Evolutionary conservation across 2,797 vertebrate species (phyloP), one percentile per base, ranked within the genome.

Genomic region (Corythornis leucogaster): DNA sequence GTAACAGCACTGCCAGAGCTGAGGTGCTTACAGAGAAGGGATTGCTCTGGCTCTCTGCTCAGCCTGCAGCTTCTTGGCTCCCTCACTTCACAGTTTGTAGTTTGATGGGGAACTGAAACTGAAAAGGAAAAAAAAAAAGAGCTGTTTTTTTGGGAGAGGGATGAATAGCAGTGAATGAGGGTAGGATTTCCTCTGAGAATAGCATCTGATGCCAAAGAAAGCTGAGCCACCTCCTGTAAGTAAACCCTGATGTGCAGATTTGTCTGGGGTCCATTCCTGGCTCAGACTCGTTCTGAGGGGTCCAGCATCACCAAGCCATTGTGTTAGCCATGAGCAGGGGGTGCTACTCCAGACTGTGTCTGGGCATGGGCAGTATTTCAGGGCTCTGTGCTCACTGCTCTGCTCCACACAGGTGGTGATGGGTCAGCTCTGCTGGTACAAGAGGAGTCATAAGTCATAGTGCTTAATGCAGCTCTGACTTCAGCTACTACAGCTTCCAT

Each of bases 41-140:
- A 80, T 71, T 85, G 67, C 92, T 88, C 86, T 93, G 87, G 78
- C 77, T 92, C 81, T 38, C 71, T 31, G 88, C 54, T 90, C 40
- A 81, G 85, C 70, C 82, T 81, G 62, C 80, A 50, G 68, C 48
- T 91, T 90, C 68, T 95, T 91, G 95, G 91, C 94, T 93, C 4
- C 14, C 38, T 84, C 83, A 43, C 48, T 91, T 75, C 38, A 64
- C 77, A 92, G 87, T 92, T 94, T 95, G 66, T 75, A 75, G 80
- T 84, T 73, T 53, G 40, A 71, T 90, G 25, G 80, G 58, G 55
- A 91, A 87, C 61, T 80, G 54, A 80, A 91, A 40, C 57, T 33
- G 22, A 8, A 40, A 18, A 42, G 57, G 31, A 33, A 28, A 19
- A 57, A n/a, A 22, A 64, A 35, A 26, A 18, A 40, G 2, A 50